Evolutionary conservation across 2,888 invertebrate species (phyloP).

Genomic region (Calameuta idolon): DNA sequence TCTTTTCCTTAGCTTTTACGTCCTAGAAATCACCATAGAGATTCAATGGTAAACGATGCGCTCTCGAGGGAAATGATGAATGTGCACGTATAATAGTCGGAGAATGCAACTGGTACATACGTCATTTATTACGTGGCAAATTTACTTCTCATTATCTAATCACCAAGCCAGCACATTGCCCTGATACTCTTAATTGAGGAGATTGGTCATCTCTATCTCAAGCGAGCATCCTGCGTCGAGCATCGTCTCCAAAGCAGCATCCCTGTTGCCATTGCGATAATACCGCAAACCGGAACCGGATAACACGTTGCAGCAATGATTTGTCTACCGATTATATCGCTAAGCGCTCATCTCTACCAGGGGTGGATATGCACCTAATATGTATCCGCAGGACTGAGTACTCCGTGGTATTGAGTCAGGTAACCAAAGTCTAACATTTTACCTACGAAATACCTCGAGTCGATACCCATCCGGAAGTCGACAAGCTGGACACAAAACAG

Average conservation of each 20-base stretch:
- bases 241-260: background rate
- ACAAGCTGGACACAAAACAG: background rate
- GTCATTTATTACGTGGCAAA: background rate
- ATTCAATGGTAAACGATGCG: background rate
- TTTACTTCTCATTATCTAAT: background rate
- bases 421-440: background rate
- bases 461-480: background rate
- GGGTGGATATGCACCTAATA: background rate
- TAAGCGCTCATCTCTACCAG: background rate
- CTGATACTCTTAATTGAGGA: background rate
- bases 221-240: background rate
- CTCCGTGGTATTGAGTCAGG: background rate
- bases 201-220: slow-evolving; percentile 1
- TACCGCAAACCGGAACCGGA: background rate
- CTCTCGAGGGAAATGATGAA: background rate
- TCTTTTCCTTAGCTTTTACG: slow-evolving; percentile 10
- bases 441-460: background rate
- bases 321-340: background rate
- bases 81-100: background rate
- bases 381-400: background rate
- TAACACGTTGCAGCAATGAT: background rate
- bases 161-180: background rate
- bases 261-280: background rate
- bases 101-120: background rate
- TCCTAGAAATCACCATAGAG: background rate